Conservation (phyloP, 2,797 vertebrate genomes). For the Crocidura indochinensis region DNA sequence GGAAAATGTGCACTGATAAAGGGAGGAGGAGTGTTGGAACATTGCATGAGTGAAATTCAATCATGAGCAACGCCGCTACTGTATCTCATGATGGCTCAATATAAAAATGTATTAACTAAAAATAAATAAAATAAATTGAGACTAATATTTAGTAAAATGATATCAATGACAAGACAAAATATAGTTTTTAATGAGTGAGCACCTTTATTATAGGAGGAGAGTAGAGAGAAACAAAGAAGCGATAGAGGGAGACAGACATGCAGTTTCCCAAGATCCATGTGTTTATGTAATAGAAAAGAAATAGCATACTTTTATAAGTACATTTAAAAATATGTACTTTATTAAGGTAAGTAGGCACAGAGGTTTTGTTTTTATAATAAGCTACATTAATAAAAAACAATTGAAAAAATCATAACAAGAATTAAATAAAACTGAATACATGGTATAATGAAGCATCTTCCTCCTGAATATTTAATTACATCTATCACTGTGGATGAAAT, state of each 20-base stretch:
- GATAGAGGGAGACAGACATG: not conserved
- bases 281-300: not conserved
- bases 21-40: too few species aligned
- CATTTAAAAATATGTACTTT: constrained; percentile 43
- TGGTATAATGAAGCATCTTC: too few species aligned
- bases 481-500: too few species aligned
- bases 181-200: not conserved
- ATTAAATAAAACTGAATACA: too few species aligned
- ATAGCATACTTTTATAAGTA: not conserved
- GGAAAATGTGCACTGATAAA: too few species aligned
- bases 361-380: not conserved
- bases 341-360: constrained; percentile 15
- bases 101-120: too few species aligned
- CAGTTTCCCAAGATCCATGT: not conserved
- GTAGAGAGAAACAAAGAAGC: not conserved
- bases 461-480: too few species aligned
- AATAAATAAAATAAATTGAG: not conserved
- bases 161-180: not conserved
- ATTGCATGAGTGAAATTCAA: too few species aligned
- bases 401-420: too few species aligned
- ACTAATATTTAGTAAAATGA: not conserved
- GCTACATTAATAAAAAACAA: too few species aligned
- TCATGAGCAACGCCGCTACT: too few species aligned
- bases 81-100: too few species aligned
- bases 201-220: not conserved